A percentile compares a stretch with the other conserved stretches of the same genome.
Conservation (phyloP, 2,888 invertebrate genomes). For the Geotrupes spiniger region DNA sequence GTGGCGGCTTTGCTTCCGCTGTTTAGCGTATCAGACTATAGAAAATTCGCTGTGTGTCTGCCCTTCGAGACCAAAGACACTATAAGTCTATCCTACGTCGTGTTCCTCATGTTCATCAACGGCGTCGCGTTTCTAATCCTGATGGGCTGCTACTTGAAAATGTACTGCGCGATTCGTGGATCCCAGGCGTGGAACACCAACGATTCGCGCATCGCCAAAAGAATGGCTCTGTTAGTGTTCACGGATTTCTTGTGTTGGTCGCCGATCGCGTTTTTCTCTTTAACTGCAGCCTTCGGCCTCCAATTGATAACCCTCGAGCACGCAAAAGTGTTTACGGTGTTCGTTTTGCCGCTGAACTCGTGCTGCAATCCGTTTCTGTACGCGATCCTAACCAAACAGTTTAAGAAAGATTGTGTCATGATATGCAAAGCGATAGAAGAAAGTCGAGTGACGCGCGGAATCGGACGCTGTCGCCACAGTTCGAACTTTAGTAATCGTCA, state of each 20-base stretch:
- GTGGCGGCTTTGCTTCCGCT: constrained; percentile 86
- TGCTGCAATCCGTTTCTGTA: constrained; percentile 98
- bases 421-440: constrained; percentile 96
- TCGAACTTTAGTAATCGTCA: constrained; percentile 85
- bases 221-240: constrained; percentile 95
- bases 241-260: constrained; percentile 99
- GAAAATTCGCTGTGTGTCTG: constrained; percentile 94
- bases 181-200: constrained; percentile 97
- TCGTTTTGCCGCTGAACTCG: constrained; percentile 92
- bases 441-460: constrained; percentile 83
- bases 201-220: constrained; percentile 92
- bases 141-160: constrained; percentile 94
- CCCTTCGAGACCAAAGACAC: constrained; percentile 85
- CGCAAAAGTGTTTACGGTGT: constrained; percentile 94
- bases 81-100: constrained; percentile 82
- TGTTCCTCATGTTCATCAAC: constrained; percentile 87
- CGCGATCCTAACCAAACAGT: constrained; percentile 96
- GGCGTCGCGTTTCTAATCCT: constrained; percentile 91
- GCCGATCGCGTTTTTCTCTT: constrained; percentile 92
- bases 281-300: constrained; percentile 89
- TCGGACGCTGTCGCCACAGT: constrained; percentile 81
- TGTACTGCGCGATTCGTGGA: constrained; percentile 97
- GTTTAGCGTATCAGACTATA: constrained; percentile 89
- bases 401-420: constrained; percentile 94
- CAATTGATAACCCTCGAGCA: constrained; percentile 90